Conservation (phyloP, 2,113 vertebrate species). For the Ophthalmolycus amberensis region DNA sequence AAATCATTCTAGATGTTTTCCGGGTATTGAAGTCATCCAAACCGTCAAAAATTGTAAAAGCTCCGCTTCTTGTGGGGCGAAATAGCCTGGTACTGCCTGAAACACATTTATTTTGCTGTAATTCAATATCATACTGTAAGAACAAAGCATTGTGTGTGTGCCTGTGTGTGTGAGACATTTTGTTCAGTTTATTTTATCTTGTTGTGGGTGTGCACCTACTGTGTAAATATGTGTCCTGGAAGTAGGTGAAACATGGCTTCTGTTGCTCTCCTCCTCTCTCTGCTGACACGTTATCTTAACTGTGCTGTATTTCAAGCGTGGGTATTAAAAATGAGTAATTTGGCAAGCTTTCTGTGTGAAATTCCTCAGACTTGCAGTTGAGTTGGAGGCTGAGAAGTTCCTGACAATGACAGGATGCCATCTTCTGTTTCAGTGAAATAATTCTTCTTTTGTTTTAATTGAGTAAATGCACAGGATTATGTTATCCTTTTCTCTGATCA, state of each 20-base stretch:
- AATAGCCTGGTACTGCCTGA: constrained; percentile 6
- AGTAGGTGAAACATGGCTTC: constrained; percentile 74
- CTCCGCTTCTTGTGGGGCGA: neutral
- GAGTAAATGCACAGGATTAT: constrained; percentile 12
- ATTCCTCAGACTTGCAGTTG: constrained; percentile 49
- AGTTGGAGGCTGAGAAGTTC: constrained; percentile 59
- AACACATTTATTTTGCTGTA: constrained; percentile 20
- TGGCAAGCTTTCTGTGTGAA: constrained; percentile 63
- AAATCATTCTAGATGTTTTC: constrained; percentile 28
- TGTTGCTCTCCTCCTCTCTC: constrained; percentile 64
- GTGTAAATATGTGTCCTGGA: constrained; percentile 66
- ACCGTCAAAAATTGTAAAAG: neutral
- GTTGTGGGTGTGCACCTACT: constrained; percentile 74
- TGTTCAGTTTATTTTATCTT: constrained; percentile 69
- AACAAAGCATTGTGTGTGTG: constrained; percentile 32
- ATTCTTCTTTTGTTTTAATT: neutral
- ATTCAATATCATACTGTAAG: constrained; percentile 16
- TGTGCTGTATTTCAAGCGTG: constrained; percentile 62
- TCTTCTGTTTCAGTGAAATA: constrained; percentile 52
- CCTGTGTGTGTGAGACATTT: constrained; percentile 31
- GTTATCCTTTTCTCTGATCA: constrained; percentile 23
- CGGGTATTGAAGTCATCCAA: neutral
- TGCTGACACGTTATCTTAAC: constrained; percentile 60
- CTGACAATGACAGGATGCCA: constrained; percentile 56
- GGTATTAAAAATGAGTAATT: constrained; percentile 67